phyloP scores from a whole-genome alignment of 2,888 invertebrate species.

The Drosophila colorata region DNA sequence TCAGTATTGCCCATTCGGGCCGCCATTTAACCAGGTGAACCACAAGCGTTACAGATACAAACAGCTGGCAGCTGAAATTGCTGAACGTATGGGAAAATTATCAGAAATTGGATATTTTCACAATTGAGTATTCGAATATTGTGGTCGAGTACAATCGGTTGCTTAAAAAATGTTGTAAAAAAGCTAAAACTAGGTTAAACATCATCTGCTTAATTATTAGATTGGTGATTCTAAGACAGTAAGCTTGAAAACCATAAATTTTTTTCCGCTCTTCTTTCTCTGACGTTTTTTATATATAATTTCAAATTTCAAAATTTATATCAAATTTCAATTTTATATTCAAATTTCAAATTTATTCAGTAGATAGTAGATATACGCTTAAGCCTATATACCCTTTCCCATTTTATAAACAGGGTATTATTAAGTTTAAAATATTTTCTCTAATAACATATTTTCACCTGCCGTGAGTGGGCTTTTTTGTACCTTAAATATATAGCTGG shows the following conservation, averaged over 20 bases:
- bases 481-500: background rate
- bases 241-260: too few species aligned
- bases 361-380: too few species aligned
- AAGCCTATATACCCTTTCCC: background rate
- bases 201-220: too few species aligned
- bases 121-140: background rate
- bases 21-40: constrained; percentile 28
- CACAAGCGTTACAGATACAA: constrained; percentile 3
- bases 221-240: too few species aligned
- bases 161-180: too few species aligned
- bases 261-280: too few species aligned
- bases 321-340: too few species aligned
- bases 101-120: background rate
- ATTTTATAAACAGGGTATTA: background rate
- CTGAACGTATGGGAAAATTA: background rate
- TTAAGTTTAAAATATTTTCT: background rate
- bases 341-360: too few species aligned
- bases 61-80: background rate
- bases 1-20: constrained; percentile 17
- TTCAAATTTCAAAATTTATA: too few species aligned
- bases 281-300: too few species aligned
- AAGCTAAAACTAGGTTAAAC: too few species aligned
- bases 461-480: background rate
- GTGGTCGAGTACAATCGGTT: too few species aligned
- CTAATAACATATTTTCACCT: background rate